Conservation (phyloP, 2,797 vertebrate genomes). For the Semaprochilodus insignis region DNA sequence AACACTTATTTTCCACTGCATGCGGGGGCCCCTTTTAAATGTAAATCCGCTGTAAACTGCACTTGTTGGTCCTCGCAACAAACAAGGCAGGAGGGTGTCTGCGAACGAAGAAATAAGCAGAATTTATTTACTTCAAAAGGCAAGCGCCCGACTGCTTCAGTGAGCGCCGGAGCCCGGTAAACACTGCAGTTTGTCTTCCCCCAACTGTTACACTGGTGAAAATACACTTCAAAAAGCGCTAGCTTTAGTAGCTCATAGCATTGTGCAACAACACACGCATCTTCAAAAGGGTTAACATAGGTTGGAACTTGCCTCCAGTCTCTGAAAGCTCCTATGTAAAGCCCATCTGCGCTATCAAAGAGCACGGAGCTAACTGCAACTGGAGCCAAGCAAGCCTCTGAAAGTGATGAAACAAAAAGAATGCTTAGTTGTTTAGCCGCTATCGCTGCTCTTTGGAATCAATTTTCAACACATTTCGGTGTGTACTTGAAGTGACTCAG, state of each 20-base stretch:
- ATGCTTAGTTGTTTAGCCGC: slow-evolving; percentile 18
- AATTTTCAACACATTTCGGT: slow-evolving; percentile 39
- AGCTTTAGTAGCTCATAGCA: slow-evolving; percentile 46
- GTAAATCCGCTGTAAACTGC: slow-evolving; percentile 66
- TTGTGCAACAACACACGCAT: slow-evolving; percentile 47
- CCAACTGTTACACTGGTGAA: slow-evolving; percentile 42
- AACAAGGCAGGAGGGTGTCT: slow-evolving; percentile 55
- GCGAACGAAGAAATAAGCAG: slow-evolving; percentile 55
- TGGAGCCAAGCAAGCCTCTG: slow-evolving; percentile 22
- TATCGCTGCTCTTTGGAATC: slow-evolving; percentile 47
- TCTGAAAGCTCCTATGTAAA: slow-evolving; percentile 34
- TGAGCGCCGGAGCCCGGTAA: slow-evolving; percentile 42
- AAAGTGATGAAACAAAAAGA: slow-evolving; percentile 37
- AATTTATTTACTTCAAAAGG: slow-evolving; percentile 63
- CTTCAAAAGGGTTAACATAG: slow-evolving; percentile 49
- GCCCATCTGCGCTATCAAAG: slow-evolving; percentile 50
- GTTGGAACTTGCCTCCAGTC: slow-evolving; percentile 11
- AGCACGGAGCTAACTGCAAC: slow-evolving; percentile 25
- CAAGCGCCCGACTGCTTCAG: not conserved
- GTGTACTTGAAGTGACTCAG: slow-evolving; percentile 32
- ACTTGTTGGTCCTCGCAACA: slow-evolving; percentile 59
- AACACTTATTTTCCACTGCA: slow-evolving; percentile 66
- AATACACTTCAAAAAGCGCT: slow-evolving; percentile 41
- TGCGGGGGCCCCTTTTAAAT: slow-evolving; percentile 63
- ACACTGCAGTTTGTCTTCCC: slow-evolving; percentile 52